phyloP scores from a whole-genome alignment of 2,888 invertebrate species.

The Orgyia antiqua region DNA sequence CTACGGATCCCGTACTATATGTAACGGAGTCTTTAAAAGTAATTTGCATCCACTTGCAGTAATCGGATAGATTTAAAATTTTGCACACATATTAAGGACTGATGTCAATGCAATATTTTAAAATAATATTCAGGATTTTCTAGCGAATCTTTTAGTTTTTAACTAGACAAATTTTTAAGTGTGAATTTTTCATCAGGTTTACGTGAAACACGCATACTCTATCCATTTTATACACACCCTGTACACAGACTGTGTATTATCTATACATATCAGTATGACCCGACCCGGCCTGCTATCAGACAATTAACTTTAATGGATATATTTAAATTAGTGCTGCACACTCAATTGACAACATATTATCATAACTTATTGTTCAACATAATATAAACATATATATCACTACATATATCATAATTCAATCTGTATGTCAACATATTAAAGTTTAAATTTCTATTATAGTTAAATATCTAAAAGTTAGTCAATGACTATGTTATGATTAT shows the following conservation, averaged over 20 bases:
- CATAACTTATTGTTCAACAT: conserved; percentile 9
- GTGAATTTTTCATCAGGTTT: no score
- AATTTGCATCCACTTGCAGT: no score
- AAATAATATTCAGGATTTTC: no score
- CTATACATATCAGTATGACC: conserved; percentile 40
- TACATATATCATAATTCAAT: conserved; percentile 4
- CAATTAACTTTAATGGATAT: conserved; percentile 75
- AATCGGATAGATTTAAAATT: no score
- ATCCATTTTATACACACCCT: no score
- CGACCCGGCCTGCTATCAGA: conserved; percentile 53
- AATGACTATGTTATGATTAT: conserved; percentile 26
- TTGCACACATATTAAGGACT: no score
- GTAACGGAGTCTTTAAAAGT: no score
- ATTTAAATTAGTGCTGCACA: conserved; percentile 70
- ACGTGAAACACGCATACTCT: no score
- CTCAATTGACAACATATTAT: conserved; percentile 53
- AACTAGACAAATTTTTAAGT: no score
- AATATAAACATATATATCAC: background rate
- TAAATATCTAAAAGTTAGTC: conserved; percentile 23
- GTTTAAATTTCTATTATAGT: conserved; percentile 15
- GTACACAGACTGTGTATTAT: conserved; percentile 20
- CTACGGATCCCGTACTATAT: no score
- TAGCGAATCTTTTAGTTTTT: no score
- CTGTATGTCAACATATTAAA: conserved; percentile 4
- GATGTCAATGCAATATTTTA: no score